Base-by-base conservation (phyloP, 2,888 invertebrate genomes). In the Neoitamus cyanurus region DNA sequence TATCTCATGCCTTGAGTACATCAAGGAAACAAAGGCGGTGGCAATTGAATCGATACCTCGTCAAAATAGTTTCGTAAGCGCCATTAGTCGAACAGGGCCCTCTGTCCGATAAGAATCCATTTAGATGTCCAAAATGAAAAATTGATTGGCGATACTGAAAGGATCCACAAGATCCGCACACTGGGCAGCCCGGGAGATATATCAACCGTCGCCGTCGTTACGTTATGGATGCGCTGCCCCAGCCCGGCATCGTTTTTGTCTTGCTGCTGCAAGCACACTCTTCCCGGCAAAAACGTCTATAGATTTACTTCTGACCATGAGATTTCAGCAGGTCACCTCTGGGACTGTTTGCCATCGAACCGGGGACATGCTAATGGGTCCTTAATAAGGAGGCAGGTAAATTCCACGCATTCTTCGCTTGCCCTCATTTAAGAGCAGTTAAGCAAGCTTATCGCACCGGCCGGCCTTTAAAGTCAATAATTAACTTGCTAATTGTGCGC, bases 61-160 rank as follows among this genome's bases (percentile, higher is more conserved):
- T 83, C 83, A 46, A 83, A 78, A 72, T 48, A 72, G 83, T 83
- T 83, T 83, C 42, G 83, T 83, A 83, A 83, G 42, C 72, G 48
- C 72, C 83, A 83, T 83, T 83, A 83, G 83, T 72, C 46, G 15
- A 42, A 25, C 28, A n/a, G 72, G 72, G 7, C 37, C 31, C 42
- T 83, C 72, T 72, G 82, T 37, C 69, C 72, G 70, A 83, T 83
- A 83, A 83, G 42, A 72, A 30, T 83, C 83, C 83, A 83, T 83
- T 83, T 83, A 83, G 83, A 83, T 83, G 83, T 83, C 83, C 70
- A 83, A 58, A 83, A 83, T 83, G 83, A 83, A 83, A 83, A 83
- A 83, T 83, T 83, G 83, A 72, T 72, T 70, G 46, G 72, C 46
- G 72, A 72, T 83, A 46, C 72, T 42, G 48, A 48, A 83, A 83